Percentiles rank a stretch among this genome's conserved stretches.
phyloP scores from a whole-genome alignment of 2,113 vertebrate genomes.

The Onychostoma macrolepis region DNA sequence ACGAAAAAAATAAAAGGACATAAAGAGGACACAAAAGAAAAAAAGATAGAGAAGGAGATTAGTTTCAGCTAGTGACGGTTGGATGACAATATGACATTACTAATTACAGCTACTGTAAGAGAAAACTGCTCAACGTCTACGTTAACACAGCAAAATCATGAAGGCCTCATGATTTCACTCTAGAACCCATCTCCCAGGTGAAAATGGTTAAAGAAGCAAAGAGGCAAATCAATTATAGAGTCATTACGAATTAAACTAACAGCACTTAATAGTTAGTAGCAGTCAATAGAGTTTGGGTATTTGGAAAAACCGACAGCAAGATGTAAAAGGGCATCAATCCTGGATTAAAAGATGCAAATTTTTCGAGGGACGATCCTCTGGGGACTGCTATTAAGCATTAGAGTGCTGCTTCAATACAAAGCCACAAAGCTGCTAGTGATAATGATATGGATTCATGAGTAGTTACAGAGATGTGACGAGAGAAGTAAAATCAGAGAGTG shows the following conservation, averaged over 20 bases:
- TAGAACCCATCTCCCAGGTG: conserved; percentile 81
- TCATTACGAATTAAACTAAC: conserved; percentile 70
- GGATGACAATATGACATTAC: conserved; percentile 99
- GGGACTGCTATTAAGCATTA: conserved; percentile 97
- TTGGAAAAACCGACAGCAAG: conserved; percentile 74
- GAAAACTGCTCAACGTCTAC: conserved; percentile 86
- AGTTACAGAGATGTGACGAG: conserved; percentile 88
- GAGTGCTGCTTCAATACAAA: conserved; percentile 83
- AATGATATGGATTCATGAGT: conserved; percentile 93
- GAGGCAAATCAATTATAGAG: conserved; percentile 75
- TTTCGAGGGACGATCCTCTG: conserved; percentile 78
- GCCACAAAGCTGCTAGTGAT: conserved; percentile 91
- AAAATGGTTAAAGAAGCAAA: conserved; percentile 82
- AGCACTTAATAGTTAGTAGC: conserved; percentile 89
- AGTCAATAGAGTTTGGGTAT: conserved; percentile 81
- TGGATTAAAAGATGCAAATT: conserved; percentile 70
- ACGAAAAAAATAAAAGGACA: conserved; percentile 74
- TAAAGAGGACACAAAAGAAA: conserved; percentile 81
- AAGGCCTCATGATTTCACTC: conserved; percentile 85
- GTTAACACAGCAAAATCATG: conserved; percentile 75
- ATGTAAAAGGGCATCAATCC: conserved; percentile 62
- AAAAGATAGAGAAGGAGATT: conserved; percentile 99
- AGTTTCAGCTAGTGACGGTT: conserved; percentile 99
- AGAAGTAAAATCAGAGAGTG: conserved; percentile 45
- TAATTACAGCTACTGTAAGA: conserved; percentile 92